A percentile compares a stretch with the other conserved stretches of the same genome.
These are phyloP conservation scores for Hydropsyche tenuis DNA, from an alignment of 1,140 invertebrate genomes.

Conservation along the genomic window DNA sequence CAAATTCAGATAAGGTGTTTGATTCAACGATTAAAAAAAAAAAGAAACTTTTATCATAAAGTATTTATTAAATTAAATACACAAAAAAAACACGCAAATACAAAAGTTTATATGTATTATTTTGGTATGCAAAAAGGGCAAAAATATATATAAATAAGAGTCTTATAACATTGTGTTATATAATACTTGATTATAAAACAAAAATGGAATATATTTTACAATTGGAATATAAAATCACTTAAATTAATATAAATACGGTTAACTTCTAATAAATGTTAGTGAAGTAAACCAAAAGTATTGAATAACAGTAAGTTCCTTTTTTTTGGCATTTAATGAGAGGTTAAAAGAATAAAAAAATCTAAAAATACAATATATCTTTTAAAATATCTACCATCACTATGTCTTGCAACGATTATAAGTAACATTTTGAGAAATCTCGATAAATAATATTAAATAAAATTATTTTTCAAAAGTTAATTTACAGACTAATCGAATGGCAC, in stretches of 20 bases:
- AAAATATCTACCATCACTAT: too few species aligned
- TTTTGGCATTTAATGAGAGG: too few species aligned
- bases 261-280: neutral
- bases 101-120: neutral
- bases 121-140: neutral
- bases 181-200: neutral
- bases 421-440: neutral
- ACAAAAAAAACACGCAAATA: neutral
- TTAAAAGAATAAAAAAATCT: too few species aligned
- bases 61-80: neutral
- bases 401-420: neutral
- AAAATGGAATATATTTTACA: neutral
- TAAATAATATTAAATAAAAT: constrained; percentile 15
- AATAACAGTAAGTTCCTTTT: too few species aligned
- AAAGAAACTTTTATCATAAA: neutral
- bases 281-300: too few species aligned
- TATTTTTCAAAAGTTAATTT: too few species aligned
- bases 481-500: neutral
- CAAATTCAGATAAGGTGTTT: too few species aligned
- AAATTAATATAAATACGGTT: neutral
- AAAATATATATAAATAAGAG: neutral
- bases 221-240: too few species aligned
- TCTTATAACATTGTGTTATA: neutral
- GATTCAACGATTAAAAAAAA: too few species aligned
- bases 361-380: too few species aligned